Conservation (phyloP, 1,140 invertebrate species). For the Aphelinus certus region DNA sequence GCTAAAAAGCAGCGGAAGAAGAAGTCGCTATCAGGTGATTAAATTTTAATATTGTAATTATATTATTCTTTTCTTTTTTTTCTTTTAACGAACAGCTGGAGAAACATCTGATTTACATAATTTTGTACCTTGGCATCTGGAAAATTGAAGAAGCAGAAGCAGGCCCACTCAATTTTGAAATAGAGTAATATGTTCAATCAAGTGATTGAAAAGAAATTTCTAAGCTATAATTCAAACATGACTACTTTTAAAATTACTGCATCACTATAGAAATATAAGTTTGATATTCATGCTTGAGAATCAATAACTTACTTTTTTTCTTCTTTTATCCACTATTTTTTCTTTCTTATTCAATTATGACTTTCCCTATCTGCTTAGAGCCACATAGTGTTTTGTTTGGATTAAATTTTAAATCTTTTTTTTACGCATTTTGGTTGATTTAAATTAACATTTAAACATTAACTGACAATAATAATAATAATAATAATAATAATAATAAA, state of each 20-base stretch:
- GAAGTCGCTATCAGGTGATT: slow-evolving; percentile 87
- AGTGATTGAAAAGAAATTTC: no score
- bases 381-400: slow-evolving; percentile 38
- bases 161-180: no score
- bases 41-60: slow-evolving; percentile 55
- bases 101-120: slow-evolving; percentile 38
- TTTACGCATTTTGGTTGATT: slow-evolving; percentile 33
- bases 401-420: slow-evolving; percentile 35
- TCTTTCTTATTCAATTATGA: slow-evolving; percentile 18
- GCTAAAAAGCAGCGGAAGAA: slow-evolving; percentile 92
- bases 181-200: no score
- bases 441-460: no score
- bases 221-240: no score
- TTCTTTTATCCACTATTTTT: slow-evolving; percentile 24
- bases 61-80: slow-evolving; percentile 41
- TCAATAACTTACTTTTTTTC: slow-evolving; percentile 18
- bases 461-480: no score
- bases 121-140: slow-evolving; percentile 24
- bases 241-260: slow-evolving; percentile 44
- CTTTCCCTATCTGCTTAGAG: slow-evolving; percentile 33
- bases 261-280: slow-evolving; percentile 24
- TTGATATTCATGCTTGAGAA: slow-evolving; percentile 35
- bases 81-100: slow-evolving; percentile 39
- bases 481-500: no score
- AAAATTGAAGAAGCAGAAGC: slow-evolving; percentile 20